These are phyloP conservation scores for Augochlorella aurata DNA, from an alignment of 2,888 invertebrate genomes.

Conservation along the genomic window DNA sequence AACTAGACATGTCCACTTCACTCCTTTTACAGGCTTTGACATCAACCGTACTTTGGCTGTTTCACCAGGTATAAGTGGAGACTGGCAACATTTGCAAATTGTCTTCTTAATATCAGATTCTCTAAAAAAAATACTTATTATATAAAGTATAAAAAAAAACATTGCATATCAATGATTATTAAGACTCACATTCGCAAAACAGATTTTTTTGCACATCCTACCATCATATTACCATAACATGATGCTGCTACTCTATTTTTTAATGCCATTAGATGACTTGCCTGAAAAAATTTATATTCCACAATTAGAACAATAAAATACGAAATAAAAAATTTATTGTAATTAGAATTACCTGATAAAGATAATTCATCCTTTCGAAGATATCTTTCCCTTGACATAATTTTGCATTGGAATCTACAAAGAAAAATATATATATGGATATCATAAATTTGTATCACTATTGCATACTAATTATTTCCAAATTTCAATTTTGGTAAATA, in stretches of 20 bases:
- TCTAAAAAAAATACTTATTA: constrained; percentile 74
- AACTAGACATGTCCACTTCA: constrained; percentile 83
- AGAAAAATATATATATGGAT: constrained; percentile 6
- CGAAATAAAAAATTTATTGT: background rate
- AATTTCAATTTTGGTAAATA: no score
- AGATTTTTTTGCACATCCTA: constrained; percentile 85
- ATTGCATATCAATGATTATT: background rate
- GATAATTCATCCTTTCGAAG: constrained; percentile 87
- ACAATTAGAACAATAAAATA: constrained; percentile 1
- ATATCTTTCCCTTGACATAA: constrained; percentile 87
- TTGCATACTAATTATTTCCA: no score
- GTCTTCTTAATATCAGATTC: constrained; percentile 85
- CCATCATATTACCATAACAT: constrained; percentile 84
- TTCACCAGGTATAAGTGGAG: constrained; percentile 83
- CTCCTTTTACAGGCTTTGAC: constrained; percentile 81
- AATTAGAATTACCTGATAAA: constrained; percentile 84
- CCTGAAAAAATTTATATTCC: constrained; percentile 76
- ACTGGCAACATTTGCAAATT: constrained; percentile 85
- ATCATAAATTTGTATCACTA: background rate
- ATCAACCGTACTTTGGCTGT: constrained; percentile 83
- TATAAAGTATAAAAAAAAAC: background rate
- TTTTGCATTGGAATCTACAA: constrained; percentile 75
- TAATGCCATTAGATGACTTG: constrained; percentile 83
- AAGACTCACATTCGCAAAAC: constrained; percentile 84
- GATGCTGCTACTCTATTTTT: constrained; percentile 82